phyloP scores from a whole-genome alignment of 2,888 invertebrate genomes.

The Sialis fuliginosa region DNA sequence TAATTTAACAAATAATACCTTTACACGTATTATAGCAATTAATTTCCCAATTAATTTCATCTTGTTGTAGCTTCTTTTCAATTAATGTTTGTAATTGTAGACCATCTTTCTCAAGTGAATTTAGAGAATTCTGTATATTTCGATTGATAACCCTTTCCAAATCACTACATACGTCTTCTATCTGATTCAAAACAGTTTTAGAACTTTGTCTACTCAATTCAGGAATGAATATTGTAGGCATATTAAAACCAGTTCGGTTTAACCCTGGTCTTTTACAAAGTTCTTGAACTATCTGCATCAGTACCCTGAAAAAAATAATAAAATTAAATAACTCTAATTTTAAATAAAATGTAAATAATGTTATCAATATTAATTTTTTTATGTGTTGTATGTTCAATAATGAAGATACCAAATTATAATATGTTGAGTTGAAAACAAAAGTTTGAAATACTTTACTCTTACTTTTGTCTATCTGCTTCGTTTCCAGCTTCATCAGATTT shows the following conservation, averaged over 20 bases:
- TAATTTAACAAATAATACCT: too few species aligned
- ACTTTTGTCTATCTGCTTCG: conserved; percentile 36
- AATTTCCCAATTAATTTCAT: too few species aligned
- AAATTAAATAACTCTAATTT: too few species aligned
- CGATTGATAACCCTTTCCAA: conserved; percentile 34
- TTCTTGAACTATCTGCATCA: conserved; percentile 41
- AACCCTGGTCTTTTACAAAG: conserved; percentile 35
- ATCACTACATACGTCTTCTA: conserved; percentile 32
- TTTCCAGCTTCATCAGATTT: conserved; percentile 38
- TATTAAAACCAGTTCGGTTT: conserved; percentile 34
- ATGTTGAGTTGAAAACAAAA: not conserved
- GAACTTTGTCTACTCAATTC: conserved; percentile 21
- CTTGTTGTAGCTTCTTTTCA: too few species aligned
- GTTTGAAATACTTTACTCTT: conserved; percentile 6
- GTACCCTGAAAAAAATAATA: conserved; percentile 19
- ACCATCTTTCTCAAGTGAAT: conserved; percentile 30
- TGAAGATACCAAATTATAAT: not conserved
- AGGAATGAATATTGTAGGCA: conserved; percentile 37
- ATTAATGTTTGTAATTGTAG: too few species aligned
- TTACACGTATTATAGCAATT: too few species aligned
- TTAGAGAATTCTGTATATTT: conserved; percentile 34
- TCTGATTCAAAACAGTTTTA: conserved; percentile 32
- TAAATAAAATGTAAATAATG: too few species aligned
- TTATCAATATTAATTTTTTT: too few species aligned
- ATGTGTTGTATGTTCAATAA: not conserved